Base-by-base conservation (phyloP, 2,113 vertebrate species). In the Rhabdomys dilectus region DNA sequence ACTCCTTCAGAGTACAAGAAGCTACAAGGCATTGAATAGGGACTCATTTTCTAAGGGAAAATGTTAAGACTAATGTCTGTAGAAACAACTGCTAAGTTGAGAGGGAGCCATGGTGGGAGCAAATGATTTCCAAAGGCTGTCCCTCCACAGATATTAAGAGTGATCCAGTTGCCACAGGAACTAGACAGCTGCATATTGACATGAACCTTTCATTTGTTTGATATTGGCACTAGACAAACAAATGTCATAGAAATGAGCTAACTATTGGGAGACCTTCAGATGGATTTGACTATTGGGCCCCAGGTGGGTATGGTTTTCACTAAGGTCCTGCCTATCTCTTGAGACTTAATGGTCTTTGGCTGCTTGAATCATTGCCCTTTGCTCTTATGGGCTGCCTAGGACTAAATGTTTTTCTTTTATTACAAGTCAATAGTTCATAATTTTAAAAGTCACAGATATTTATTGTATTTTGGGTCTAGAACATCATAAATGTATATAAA, bases 221-320 rank as follows among this genome's bases (percentile, higher is more conserved):
- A 53, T 34, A 42, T 22, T 45, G n/a, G 34, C 45, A 16, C 45
- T 36, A 13, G 8, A 22, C 70, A 58, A n/a, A 31, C 10, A 51
- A 4, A 17, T 1, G 11, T 8, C 42, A 70, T 34, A 31, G 4
- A 39, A 7, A 10, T 21, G 0, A 10, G 2, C 2, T 42, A 75
- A 19, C 6, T 15, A 82, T 11, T 48, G 75, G 78, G 45, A 39
- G 12, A 9, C 7, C 36, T 34, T n/a, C 26, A n/a, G 86, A 29
- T 1, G 6, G 26, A 62, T 53, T 3, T 60, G 82, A 45, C 24
- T 75, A 36, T 82, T 1, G 1, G n/a, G 42, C 4, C 89, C 17
- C 4, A 22, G 1, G 0, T 1, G 4, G 34, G 21, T 62, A 64
- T 34, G 60, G 36, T 0, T 1, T 34, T 6, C 17, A 21, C 51